Base-by-base conservation (phyloP, 2,888 invertebrate species). In the Sarcophaga variegata region DNA sequence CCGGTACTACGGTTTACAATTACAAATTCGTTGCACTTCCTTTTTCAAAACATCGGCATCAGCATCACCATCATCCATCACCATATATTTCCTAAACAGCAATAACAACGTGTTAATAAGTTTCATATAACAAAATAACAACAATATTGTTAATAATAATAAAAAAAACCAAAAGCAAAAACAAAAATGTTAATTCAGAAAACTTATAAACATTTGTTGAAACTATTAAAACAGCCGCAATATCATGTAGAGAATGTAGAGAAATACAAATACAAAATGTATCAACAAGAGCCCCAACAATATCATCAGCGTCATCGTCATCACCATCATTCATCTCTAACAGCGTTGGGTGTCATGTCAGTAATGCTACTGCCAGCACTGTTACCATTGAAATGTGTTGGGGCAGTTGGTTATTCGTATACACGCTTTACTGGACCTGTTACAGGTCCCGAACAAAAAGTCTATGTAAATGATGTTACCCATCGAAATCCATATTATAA, bases 371-470 rank as follows among this genome's bases (percentile, higher is more conserved):
- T 71, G 45, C n/a, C 83, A 60, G n/a, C 83, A 27, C 49, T 88
- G 64, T 81, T 89, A 71, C 82, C 88, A 49, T 80, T 82, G 72
- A 72, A 62, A 54, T 69, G 83, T 87, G 67, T 83, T 77, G 89
- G 89, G 37, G 92, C 92, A 22, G 90, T 95, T 54, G 96, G 96
- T 71, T 96, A 95, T 91, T 96, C 96, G 8, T 96, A 95, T 92
- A 95, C 95, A 90, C 95, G 95, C 89, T 96, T 96, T 93, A 95
- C 95, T 91, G 96, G 96, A 11, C 97, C 97, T 25, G 96, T 96
- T 45, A 96, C 96, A 90, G 96, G 96, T 80, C 93, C 93, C n/a
- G 94, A 93, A 90, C 91, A 90, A 75, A 90, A 93, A 90, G 90
- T 94, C 71, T 88, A 90, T 74, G 91, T 93, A 86, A 89, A 91